phyloP scores from a whole-genome alignment of 2,797 vertebrate species.

The Heliangelus exortis region DNA sequence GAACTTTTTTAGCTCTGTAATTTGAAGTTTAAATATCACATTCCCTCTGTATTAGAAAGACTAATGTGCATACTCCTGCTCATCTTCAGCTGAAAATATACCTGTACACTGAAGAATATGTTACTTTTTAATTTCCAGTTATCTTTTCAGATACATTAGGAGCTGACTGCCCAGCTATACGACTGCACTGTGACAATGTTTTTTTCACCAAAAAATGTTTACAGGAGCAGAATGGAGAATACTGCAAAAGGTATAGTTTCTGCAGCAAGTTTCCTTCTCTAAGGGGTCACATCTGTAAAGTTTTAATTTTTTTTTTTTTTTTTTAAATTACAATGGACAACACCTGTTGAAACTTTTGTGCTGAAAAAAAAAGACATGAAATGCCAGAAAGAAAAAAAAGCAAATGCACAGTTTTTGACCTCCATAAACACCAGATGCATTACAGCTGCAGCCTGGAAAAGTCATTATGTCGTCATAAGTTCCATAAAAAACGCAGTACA shows the following conservation, averaged over 20 bases:
- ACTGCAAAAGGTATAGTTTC: not conserved
- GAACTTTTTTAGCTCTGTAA: not conserved
- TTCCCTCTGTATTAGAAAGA: not conserved
- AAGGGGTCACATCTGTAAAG: not conserved
- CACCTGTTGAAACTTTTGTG: not conserved
- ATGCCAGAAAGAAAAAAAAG: not conserved
- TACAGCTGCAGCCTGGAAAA: constrained; percentile 41
- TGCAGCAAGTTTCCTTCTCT: not conserved
- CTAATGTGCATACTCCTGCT: not conserved
- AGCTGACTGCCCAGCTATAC: not conserved
- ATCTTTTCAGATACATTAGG: not conserved
- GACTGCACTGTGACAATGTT: not conserved
- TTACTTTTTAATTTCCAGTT: not conserved
- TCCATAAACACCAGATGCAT: constrained; percentile 25
- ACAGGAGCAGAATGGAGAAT: not conserved
- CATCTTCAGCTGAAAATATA: not conserved
- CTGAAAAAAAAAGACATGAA: not conserved
- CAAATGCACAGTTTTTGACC: not conserved
- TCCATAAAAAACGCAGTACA: not conserved
- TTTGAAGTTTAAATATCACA: not conserved
- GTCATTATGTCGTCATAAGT: not conserved
- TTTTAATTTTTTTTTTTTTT: not conserved
- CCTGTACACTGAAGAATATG: not conserved
- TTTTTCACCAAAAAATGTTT: not conserved
- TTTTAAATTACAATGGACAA: not conserved